Base-by-base conservation (phyloP, 2,888 invertebrate genomes). In the Pteria penguin region DNA sequence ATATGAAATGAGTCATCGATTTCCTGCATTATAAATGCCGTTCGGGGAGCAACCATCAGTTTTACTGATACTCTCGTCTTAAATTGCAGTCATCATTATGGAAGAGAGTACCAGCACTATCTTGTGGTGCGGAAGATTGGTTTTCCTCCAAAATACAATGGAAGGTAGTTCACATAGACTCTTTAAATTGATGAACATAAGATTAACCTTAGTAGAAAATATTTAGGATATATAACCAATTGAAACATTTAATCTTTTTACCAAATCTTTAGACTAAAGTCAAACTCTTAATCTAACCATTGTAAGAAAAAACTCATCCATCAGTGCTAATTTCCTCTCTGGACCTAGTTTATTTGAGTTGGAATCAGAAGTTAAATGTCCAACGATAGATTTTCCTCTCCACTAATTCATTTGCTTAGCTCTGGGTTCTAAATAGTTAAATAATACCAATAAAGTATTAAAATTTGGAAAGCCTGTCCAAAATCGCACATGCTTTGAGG, bases 401-500 rank as follows among this genome's bases (percentile, higher is more conserved):
- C 72, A 72, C 24, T 72, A 60, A 11, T 54, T 29, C 72, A 72
- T 32, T 2, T 54, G 27, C 33, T 27, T 18, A 14, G 72, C 66
- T 18, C 72, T 55, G 31, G 65, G 66, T 29, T 72, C 18, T 18
- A 70, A 29, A 29, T 61, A 70, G 22, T 22, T 27, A 70, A 61
- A 70, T 2, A 70, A 3, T 32, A 58, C 55, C 18, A 33, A n/a
- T 27, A 72, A 58, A 33, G 55, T 66, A 27, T 29, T 33, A 72
- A 57, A 72, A 58, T 66, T 66, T 45, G 72, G 58, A 66, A 66
- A 72, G 4, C 72, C 72, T 24, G 72, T 72, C 66, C 72, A 72
- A 36, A 66, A 72, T 14, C 33, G 58, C 27, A 72, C 29, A 4
- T 63, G 31, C 31, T 60, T 55, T 4, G 32, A 57, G 52, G 45